A percentile compares a stretch with the other conserved stretches of the same genome.
Conservation (phyloP, 2,113 vertebrate species). For the Myotis lucifugus region DNA sequence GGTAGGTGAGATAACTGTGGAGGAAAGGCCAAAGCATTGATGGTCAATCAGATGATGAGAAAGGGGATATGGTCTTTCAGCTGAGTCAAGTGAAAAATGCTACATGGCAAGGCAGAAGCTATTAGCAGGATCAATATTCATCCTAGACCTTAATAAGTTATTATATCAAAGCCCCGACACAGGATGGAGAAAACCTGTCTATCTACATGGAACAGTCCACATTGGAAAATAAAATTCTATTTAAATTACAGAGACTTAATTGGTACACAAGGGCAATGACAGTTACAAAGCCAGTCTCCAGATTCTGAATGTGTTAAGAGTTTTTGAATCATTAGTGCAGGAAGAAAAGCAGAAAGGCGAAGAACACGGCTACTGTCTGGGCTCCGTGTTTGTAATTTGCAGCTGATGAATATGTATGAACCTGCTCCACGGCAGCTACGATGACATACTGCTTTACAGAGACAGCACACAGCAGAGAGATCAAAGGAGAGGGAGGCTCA, state of each 20-base stretch:
- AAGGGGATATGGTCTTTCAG: constrained; percentile 85
- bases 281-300: constrained; percentile 73
- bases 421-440: background rate
- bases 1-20: constrained; percentile 84
- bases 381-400: constrained; percentile 74
- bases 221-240: constrained; percentile 84
- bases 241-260: constrained; percentile 85
- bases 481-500: constrained; percentile 37
- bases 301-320: constrained; percentile 73
- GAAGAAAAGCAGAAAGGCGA: constrained; percentile 83
- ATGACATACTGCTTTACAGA: constrained; percentile 68
- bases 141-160: constrained; percentile 89
- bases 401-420: constrained; percentile 84
- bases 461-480: constrained; percentile 56
- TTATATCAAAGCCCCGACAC: constrained; percentile 86
- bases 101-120: constrained; percentile 86
- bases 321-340: constrained; percentile 82
- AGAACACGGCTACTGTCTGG: constrained; percentile 70
- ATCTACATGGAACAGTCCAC: constrained; percentile 77
- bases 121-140: constrained; percentile 90
- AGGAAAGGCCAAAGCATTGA: constrained; percentile 86
- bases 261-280: constrained; percentile 81
- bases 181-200: constrained; percentile 83
- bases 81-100: constrained; percentile 87
- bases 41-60: constrained; percentile 86